These are phyloP conservation scores for Eupristina koningsbergeri DNA, from an alignment of 1,140 invertebrate species.

Conservation along the genomic window DNA sequence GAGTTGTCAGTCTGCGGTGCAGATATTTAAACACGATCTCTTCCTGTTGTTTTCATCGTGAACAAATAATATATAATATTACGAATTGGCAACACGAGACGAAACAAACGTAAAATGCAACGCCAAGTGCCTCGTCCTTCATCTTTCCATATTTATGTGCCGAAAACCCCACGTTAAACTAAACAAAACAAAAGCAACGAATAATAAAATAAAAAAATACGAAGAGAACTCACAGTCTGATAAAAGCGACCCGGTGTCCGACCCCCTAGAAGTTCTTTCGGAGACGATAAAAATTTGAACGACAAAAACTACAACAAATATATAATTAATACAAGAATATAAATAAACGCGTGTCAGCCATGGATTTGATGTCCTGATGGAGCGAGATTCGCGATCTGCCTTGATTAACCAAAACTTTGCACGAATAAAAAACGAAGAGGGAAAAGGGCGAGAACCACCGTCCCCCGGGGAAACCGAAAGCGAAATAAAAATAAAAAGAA, in stretches of 20 bases:
- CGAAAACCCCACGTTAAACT: background rate
- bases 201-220: slow-evolving; percentile 46
- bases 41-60: background rate
- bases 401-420: background rate
- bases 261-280: slow-evolving; percentile 43
- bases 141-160: background rate
- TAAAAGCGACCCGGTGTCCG: slow-evolving; percentile 44
- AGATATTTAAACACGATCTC: slow-evolving; percentile 24
- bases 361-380: slow-evolving; percentile 6
- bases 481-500: background rate
- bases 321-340: slow-evolving; percentile 50
- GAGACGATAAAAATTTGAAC: slow-evolving; percentile 53
- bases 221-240: slow-evolving; percentile 30
- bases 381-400: background rate
- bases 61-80: slow-evolving; percentile 7
- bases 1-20: background rate
- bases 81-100: slow-evolving; percentile 57
- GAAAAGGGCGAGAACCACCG: slow-evolving; percentile 32
- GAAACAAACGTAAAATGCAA: slow-evolving; percentile 38
- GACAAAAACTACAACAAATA: slow-evolving; percentile 54
- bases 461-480: background rate
- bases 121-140: background rate
- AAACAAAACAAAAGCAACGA: slow-evolving; percentile 54
- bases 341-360: slow-evolving; percentile 43
- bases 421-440: background rate